These are phyloP conservation scores for Noctua comes DNA, from an alignment of 2,888 invertebrate genomes.

Conservation along the genomic window DNA sequence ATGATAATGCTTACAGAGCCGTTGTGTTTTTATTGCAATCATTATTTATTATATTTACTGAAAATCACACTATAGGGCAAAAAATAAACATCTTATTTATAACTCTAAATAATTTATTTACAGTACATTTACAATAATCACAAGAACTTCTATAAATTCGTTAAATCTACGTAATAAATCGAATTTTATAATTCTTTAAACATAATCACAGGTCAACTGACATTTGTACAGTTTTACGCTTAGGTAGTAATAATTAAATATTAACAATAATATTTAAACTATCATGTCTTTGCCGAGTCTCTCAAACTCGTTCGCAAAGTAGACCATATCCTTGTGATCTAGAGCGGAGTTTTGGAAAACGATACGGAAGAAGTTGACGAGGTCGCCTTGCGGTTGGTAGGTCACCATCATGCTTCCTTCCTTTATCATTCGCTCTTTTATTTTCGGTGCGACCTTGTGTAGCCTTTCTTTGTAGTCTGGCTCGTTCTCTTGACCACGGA, in stretches of 20 bases:
- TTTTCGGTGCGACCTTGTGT: slow-evolving; percentile 96
- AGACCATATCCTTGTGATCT: slow-evolving; percentile 95
- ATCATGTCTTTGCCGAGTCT: slow-evolving; percentile 93
- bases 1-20: background rate
- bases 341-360: slow-evolving; percentile 97
- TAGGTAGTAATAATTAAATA: slow-evolving; percentile 56
- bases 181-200: slow-evolving; percentile 53
- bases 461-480: slow-evolving; percentile 92
- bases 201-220: slow-evolving; percentile 82
- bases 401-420: slow-evolving; percentile 99
- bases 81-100: slow-evolving; percentile 16
- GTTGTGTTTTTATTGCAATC: slow-evolving; percentile 20
- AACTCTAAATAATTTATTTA: slow-evolving; percentile 62
- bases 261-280: slow-evolving; percentile 73
- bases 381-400: slow-evolving; percentile 96
- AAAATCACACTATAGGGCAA: slow-evolving; percentile 5
- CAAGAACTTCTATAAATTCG: slow-evolving; percentile 41
- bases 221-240: slow-evolving; percentile 67
- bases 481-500: slow-evolving; percentile 89
- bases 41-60: slow-evolving; percentile 17
- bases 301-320: slow-evolving; percentile 96
- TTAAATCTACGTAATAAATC: slow-evolving; percentile 57
- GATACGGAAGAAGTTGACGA: slow-evolving; percentile 98
- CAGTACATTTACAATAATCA: slow-evolving; percentile 53
- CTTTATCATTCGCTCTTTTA: slow-evolving; percentile 98